Conservation (phyloP, 2,888 invertebrate genomes). For the Tenthredo notha region DNA sequence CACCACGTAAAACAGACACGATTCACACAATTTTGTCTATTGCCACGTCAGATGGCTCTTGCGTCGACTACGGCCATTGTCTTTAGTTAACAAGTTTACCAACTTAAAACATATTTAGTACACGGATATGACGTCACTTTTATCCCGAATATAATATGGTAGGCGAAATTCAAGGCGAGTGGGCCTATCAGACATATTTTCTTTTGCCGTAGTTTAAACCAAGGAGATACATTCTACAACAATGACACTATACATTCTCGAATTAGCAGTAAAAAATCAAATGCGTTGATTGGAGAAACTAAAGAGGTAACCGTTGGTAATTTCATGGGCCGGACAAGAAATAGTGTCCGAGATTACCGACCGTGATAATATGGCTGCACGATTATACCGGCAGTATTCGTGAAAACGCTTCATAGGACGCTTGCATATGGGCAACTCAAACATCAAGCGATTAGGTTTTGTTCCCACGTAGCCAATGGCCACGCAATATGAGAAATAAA, state of each 20-base stretch:
- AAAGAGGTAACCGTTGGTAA: background rate
- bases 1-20: conserved; percentile 59
- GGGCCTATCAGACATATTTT: too few species aligned
- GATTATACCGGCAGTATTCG: too few species aligned
- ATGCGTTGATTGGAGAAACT: background rate
- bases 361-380: background rate
- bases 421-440: too few species aligned
- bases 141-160: background rate
- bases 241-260: background rate
- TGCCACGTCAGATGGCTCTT: conserved; percentile 66
- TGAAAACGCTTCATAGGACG: too few species aligned
- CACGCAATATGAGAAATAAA: too few species aligned
- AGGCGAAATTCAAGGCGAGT: background rate
- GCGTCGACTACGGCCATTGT: conserved; percentile 52
- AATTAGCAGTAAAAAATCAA: background rate
- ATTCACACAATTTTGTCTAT: conserved; percentile 58
- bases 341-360: background rate
- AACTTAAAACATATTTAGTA: background rate
- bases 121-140: background rate
- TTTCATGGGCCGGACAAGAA: background rate
- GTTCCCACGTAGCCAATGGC: too few species aligned
- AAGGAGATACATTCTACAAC: background rate
- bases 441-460: too few species aligned
- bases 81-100: background rate
- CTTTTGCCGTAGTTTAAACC: background rate